These are phyloP conservation scores for Scalopus aquaticus DNA, from an alignment of 2,113 vertebrate species.

Conservation along the genomic window DNA sequence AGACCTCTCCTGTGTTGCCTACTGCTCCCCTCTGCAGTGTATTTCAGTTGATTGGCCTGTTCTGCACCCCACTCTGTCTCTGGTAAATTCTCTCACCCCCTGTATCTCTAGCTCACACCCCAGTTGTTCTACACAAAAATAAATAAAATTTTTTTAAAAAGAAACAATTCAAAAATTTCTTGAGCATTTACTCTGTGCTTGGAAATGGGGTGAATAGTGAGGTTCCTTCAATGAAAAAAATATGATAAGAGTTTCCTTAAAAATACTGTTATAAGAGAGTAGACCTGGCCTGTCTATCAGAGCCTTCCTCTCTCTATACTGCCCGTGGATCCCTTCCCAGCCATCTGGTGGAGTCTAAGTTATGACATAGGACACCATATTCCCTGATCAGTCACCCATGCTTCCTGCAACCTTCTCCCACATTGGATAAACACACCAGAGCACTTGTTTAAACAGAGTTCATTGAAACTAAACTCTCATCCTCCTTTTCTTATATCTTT, in stretches of 20 bases:
- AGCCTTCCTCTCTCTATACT: background rate
- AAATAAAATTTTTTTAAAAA: too few relatives aligned
- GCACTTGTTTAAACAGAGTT: slow-evolving; percentile 74
- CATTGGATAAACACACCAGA: slow-evolving; percentile 54
- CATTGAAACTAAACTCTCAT: background rate
- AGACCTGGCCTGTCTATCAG: background rate
- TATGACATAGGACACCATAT: background rate
- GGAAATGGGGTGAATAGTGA: background rate
- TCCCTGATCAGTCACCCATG: slow-evolving; percentile 62
- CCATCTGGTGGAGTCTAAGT: slow-evolving; percentile 50
- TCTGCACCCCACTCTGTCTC: too few relatives aligned
- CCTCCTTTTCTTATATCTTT: background rate
- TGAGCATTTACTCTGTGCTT: background rate
- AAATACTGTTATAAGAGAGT: background rate
- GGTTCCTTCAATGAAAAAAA: background rate
- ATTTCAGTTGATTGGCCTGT: too few relatives aligned
- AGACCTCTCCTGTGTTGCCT: too few relatives aligned
- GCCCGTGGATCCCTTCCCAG: background rate
- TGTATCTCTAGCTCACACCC: too few relatives aligned
- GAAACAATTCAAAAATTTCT: background rate
- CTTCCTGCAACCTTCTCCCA: slow-evolving; percentile 63
- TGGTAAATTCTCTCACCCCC: too few relatives aligned
- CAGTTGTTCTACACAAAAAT: too few relatives aligned
- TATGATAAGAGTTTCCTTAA: background rate
- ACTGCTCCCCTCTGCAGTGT: too few relatives aligned